These are phyloP conservation scores for Scolopax mira DNA, from an alignment of 2,113 vertebrate species.

Conservation along the genomic window DNA sequence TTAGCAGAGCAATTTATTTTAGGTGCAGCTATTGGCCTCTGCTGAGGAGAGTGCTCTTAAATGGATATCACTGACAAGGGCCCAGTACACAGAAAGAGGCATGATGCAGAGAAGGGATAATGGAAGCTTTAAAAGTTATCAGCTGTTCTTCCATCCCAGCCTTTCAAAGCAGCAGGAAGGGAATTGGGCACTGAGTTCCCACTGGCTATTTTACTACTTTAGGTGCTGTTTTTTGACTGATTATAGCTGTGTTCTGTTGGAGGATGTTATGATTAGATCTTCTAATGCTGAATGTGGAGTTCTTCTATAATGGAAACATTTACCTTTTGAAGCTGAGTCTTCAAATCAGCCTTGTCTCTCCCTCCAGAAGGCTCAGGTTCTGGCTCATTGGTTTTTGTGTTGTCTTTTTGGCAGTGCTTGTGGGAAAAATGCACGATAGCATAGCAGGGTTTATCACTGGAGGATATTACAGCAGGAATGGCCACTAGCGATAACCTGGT, in stretches of 20 bases:
- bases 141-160: neutral
- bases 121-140: neutral
- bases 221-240: neutral
- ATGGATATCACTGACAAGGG: slow-evolving; percentile 21
- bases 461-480: slow-evolving; percentile 1
- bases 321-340: neutral
- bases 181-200: neutral
- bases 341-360: neutral
- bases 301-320: neutral
- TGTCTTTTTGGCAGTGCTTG: slow-evolving; percentile 20
- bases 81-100: neutral
- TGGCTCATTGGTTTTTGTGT: slow-evolving; percentile 25
- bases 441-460: slow-evolving; percentile 27
- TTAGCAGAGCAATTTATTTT: slow-evolving; percentile 65
- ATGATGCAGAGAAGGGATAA: neutral
- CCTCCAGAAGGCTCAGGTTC: slow-evolving; percentile 9
- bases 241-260: neutral
- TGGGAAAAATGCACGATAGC: neutral
- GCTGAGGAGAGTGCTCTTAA: slow-evolving; percentile 40
- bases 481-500: neutral
- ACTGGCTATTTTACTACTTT: neutral
- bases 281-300: neutral
- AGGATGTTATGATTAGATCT: neutral
- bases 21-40: slow-evolving; percentile 48
- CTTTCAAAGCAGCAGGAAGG: slow-evolving; percentile 25